Base-by-base conservation (phyloP, 2,797 vertebrate species). In the Melanotaenia parkinsoni region DNA sequence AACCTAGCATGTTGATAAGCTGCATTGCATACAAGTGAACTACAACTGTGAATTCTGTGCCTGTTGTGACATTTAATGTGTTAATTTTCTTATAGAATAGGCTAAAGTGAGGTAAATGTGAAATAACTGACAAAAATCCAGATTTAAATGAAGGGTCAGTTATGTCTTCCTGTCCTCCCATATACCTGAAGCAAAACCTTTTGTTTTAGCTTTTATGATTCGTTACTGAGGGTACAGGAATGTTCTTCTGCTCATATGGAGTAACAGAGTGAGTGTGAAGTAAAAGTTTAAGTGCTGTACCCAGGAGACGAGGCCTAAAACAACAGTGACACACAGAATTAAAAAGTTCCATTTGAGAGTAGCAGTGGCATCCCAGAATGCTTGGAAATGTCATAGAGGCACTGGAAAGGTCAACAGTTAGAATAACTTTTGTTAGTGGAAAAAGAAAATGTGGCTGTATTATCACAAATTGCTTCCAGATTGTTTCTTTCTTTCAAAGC, bases 381-480 rank as follows among this genome's bases (percentile, higher is more conserved):
- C 87, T 86, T 91, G 81, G 86, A 92, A 94, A 94, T 86, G 90
- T 91, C 93, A 93, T 90, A 95, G 92, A 95, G 93, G 82, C 88
- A 77, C 84, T 74, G 80, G 74, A 92, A 92, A 94, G 94, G 94
- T 95, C 94, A 95, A 93, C 93, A 94, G 94, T 95, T 95, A 95
- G 90, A 95, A 95, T 93, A 95, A 95, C 93, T 94, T 91, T 92
- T 62, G 91, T 90, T 80, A 76, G 86, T 89, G 89, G 84, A 85
- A 81, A 90, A 88, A 82, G 87, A 93, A 88, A 93, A 89, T 80
- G 90, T 89, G 84, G 91, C 85, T 59, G 65, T 79, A 79, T 89
- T 80, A 85, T 93, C 85, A 83, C 88, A 95, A 95, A 95, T 95
- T 94, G 92, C 92, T 95, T 94, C 94, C 95, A 95, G 93, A 93